Conservation (phyloP, 2,888 invertebrate genomes). For the Oxytorus armatus region DNA sequence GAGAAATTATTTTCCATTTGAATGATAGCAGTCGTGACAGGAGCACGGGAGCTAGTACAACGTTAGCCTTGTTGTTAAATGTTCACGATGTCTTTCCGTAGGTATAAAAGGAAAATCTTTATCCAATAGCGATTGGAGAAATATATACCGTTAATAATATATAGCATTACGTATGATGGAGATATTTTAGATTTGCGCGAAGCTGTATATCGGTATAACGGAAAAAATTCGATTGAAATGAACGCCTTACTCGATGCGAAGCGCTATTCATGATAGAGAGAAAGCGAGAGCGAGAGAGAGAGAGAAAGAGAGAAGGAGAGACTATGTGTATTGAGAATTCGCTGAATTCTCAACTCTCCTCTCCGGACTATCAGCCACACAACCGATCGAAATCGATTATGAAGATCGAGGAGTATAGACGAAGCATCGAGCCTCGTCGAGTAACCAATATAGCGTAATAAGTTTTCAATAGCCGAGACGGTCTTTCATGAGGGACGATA, state of each 20-base stretch:
- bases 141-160: not conserved
- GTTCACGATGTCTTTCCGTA: no score
- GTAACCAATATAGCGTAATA: slow-evolving; percentile 46
- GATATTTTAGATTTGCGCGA: not conserved
- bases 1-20: no score
- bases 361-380: slow-evolving; percentile 35
- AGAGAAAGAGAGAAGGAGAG: slow-evolving; percentile 19
- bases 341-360: slow-evolving; percentile 48
- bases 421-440: slow-evolving; percentile 44
- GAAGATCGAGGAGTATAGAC: slow-evolving; percentile 24
- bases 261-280: slow-evolving; percentile 46
- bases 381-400: slow-evolving; percentile 62
- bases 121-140: not conserved
- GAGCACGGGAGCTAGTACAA: no score
- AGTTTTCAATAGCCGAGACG: slow-evolving; percentile 48
- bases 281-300: slow-evolving; percentile 5
- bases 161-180: not conserved
- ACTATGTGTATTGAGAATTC: slow-evolving; percentile 46
- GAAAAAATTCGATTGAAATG: slow-evolving; percentile 36
- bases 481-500: slow-evolving; percentile 35
- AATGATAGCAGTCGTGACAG: no score
- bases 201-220: not conserved
- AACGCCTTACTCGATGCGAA: slow-evolving; percentile 31
- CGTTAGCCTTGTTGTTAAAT: no score
- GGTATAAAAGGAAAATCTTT: no score